A percentile compares a stretch with the other conserved stretches of the same genome.
Evolutionary conservation across 1,140 invertebrate species (phyloP).

Genomic region (Triops longicaudatus): DNA sequence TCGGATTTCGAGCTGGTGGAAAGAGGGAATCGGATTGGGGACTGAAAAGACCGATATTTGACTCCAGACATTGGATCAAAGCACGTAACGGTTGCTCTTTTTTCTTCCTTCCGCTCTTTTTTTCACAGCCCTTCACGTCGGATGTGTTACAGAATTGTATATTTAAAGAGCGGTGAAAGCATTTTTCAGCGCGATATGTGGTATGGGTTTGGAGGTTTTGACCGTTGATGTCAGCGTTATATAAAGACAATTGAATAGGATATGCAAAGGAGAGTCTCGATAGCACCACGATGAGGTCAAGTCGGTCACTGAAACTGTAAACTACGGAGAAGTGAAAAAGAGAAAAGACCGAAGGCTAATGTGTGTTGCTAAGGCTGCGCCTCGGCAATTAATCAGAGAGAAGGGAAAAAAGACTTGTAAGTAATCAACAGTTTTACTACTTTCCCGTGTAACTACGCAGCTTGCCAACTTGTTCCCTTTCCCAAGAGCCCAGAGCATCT

Average conservation of each 20-base stretch:
- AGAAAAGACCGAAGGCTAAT: not conserved
- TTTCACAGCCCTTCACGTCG: not conserved
- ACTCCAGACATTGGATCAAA: not conserved
- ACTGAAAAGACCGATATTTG: not conserved
- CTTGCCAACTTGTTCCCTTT: not conserved
- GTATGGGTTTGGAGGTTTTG: not conserved
- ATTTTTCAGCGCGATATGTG: not conserved
- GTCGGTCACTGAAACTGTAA: not conserved
- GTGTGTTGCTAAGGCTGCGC: not conserved
- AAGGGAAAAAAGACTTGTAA: not conserved
- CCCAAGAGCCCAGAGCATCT: not conserved
- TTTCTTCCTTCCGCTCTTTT: slow-evolving; percentile 3
- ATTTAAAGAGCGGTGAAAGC: not conserved
- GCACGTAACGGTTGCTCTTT: slow-evolving; percentile 6
- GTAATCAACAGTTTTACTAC: not conserved
- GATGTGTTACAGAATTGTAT: not conserved
- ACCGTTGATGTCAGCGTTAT: slow-evolving; percentile 11
- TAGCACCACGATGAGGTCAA: not conserved
- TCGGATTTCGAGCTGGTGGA: not conserved
- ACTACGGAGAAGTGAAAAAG: not conserved
- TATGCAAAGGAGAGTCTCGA: not conserved
- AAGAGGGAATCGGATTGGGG: not conserved
- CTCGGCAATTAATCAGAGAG: not conserved
- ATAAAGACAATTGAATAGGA: not conserved
- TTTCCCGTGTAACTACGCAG: not conserved